Conservation (phyloP, 2,113 vertebrate species). For the Eolophus roseicapilla region DNA sequence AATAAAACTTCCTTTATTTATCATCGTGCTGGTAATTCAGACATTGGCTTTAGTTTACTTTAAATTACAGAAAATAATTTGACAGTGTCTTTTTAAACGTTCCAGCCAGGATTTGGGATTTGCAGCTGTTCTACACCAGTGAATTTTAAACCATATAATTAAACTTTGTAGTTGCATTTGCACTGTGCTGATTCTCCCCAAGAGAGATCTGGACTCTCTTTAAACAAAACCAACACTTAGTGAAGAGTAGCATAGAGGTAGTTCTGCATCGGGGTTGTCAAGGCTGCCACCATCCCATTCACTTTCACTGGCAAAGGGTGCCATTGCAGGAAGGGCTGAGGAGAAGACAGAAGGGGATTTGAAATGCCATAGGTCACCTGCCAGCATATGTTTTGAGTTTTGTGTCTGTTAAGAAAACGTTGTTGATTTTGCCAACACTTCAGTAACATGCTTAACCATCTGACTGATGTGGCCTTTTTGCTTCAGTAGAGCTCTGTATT, state of each 20-base stretch:
- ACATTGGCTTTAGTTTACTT: background rate
- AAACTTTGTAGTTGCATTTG: background rate
- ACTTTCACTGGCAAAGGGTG: slow-evolving; percentile 32
- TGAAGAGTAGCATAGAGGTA: background rate
- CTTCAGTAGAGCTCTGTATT: background rate
- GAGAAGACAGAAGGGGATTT: slow-evolving; percentile 8
- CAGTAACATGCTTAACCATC: background rate
- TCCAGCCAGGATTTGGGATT: background rate
- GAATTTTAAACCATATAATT: background rate
- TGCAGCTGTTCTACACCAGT: background rate
- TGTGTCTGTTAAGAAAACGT: slow-evolving; percentile 33
- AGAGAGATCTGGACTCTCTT: background rate
- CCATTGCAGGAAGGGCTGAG: background rate
- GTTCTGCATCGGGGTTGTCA: background rate
- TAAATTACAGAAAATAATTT: slow-evolving; percentile 1
- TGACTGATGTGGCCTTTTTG: background rate
- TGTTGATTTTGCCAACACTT: background rate
- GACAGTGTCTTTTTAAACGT: background rate
- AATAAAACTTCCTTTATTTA: background rate
- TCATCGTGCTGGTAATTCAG: background rate
- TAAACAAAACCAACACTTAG: background rate
- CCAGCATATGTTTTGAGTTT: slow-evolving; percentile 57
- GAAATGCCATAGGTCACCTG: slow-evolving; percentile 27
- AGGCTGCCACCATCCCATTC: background rate
- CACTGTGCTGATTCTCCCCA: background rate